Evolutionary conservation across 2,797 vertebrate species (phyloP), one percentile per base, ranked within the genome.

Genomic region (Melanotaenia trifasciata): DNA sequence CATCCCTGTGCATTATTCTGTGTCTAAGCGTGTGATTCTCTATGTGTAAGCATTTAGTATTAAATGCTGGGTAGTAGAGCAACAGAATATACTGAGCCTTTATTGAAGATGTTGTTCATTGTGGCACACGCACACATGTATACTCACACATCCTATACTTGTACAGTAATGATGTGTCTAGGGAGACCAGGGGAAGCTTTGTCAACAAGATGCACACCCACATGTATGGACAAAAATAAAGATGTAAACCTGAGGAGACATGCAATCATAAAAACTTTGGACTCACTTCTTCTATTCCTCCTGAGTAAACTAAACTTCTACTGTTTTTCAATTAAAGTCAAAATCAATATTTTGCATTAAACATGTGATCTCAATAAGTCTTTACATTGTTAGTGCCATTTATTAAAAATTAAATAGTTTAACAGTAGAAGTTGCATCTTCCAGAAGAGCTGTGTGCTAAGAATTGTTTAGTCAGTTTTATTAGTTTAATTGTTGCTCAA

Each of bases 171-270:
- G 81, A 88, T 87, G 83, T 72, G 57, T 78, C 78, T 1, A 7
- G 80, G 85, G 87, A 89, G 64, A 51, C 64, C 53, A 60, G 62
- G 69, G n/a, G 72, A 76, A 70, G 74, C 78, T 32, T 61, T 33
- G 56, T 78, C 79, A 88, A 86, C 73, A 84, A 58, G 74, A 73
- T 72, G 71, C 63, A 88, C 84, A 70, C 82, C 83, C 65, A 84
- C 84, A 78, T 45, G 64, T 64, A 72, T 36, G 69, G 64, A 76
- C 66, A 70, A 70, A 81, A 76, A 76, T 50, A 82, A 78, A 83
- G 26, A 66, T 72, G 74, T 66, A 70, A 72, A 76, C 65, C 76
- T 32, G 45, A 10, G 67, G 40, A 61, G 50, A 59, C 32, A 47
- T 2, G 28, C 1, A 76, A 72, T 67, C 36, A 67, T 16, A 51